Percentiles rank a stretch among this genome's conserved stretches.
phyloP scores from a whole-genome alignment of 2,797 vertebrate genomes.

The Kryptolebias ocellatus region DNA sequence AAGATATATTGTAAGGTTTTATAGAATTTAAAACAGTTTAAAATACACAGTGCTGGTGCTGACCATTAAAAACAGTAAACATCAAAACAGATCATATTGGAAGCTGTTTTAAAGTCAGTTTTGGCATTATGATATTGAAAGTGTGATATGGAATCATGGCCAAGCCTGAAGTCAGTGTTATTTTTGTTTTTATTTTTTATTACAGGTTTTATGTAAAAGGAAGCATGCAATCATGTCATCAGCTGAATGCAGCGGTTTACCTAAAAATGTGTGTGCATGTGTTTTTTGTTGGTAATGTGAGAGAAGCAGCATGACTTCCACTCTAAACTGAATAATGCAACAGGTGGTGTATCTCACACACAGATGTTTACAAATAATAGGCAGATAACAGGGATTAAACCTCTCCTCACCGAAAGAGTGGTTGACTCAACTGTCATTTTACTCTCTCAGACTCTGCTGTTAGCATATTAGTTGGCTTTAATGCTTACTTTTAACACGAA shows the following conservation, averaged over 20 bases:
- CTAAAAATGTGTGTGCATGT: constrained; percentile 1
- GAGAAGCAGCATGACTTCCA: constrained; percentile 23
- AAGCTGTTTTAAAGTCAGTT: no score
- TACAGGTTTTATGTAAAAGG: no score
- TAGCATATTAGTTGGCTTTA: constrained; percentile 28
- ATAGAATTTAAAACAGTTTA: no score
- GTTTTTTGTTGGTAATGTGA: constrained; percentile 27
- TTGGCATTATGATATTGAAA: no score
- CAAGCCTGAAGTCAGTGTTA: not conserved
- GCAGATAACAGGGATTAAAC: no score
- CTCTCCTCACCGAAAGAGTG: constrained; percentile 4
- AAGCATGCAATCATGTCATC: constrained; percentile 9
- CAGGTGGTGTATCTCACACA: constrained; percentile 42
- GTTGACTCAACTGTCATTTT: constrained; percentile 18
- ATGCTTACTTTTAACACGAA: not conserved
- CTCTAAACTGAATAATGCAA: constrained; percentile 33
- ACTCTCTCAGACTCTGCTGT: constrained; percentile 19
- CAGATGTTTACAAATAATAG: not conserved
- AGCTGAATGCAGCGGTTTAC: constrained; percentile 35
- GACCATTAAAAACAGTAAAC: no score
- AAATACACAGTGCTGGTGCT: no score
- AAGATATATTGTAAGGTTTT: no score
- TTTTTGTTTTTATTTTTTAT: not conserved
- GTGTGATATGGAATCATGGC: not conserved
- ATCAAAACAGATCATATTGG: no score